Conservation (phyloP, 2,113 vertebrate species). For the Forbesichthys papilliferus region DNA sequence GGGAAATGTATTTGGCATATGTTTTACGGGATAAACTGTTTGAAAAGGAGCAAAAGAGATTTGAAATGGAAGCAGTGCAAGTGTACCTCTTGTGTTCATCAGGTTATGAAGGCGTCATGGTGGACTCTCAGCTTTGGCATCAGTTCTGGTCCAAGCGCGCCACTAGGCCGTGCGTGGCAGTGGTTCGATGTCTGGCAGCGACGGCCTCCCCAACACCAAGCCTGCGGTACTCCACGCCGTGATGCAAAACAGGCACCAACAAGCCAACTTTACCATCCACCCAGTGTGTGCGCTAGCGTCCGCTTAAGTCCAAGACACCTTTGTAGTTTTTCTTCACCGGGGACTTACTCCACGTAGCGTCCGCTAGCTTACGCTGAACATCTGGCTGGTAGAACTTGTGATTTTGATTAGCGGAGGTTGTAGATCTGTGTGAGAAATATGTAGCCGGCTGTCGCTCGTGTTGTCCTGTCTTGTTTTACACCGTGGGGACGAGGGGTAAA, state of each 20-base stretch:
- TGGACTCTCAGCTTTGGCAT: conserved; percentile 59
- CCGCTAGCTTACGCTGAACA: conserved; percentile 25
- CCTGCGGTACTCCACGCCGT: conserved; percentile 47
- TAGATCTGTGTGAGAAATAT: conserved; percentile 33
- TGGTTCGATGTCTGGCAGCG: conserved; percentile 39
- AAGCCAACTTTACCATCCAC: conserved; percentile 48
- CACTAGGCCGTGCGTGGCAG: conserved; percentile 1
- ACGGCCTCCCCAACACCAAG: conserved; percentile 22
- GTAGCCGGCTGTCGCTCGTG: conserved; percentile 11
- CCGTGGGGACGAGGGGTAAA: background rate
- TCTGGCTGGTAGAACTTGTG: conserved; percentile 31
- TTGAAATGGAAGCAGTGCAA: background rate
- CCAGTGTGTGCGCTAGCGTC: conserved; percentile 39
- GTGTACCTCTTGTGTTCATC: conserved; percentile 69
- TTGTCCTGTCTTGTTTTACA: conserved; percentile 3
- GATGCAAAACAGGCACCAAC: conserved; percentile 50
- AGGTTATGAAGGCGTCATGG: conserved; percentile 71
- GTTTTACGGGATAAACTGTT: no score
- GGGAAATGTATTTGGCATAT: no score
- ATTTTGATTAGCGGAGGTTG: conserved; percentile 29
- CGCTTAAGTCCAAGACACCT: conserved; percentile 44
- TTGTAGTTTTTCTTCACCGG: conserved; percentile 8
- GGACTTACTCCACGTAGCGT: conserved; percentile 36
- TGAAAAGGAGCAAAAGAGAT: background rate
- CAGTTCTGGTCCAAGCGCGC: conserved; percentile 43